phyloP scores from a whole-genome alignment of 2,113 vertebrate genomes.

The Oryzias woworae region DNA sequence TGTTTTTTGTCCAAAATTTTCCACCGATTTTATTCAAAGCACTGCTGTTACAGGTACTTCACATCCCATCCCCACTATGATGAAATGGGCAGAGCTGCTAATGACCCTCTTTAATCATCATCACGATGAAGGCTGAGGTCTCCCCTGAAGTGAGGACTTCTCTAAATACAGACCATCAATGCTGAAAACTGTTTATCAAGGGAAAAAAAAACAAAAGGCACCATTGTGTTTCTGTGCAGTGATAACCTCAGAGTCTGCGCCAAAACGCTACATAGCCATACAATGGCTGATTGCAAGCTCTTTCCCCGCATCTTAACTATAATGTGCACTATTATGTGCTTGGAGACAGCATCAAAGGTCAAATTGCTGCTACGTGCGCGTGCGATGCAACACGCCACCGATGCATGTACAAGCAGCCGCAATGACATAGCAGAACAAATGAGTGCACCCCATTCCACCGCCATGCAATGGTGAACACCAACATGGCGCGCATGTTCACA shows the following conservation, averaged over 20 bases:
- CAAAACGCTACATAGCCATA: constrained; percentile 41
- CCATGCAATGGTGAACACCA: background rate
- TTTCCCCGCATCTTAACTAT: constrained; percentile 16
- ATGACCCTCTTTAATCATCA: background rate
- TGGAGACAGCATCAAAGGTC: constrained; percentile 55
- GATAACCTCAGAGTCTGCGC: constrained; percentile 44
- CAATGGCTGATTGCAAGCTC: constrained; percentile 61
- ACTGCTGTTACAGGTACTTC: too few relatives aligned
- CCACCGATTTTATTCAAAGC: too few relatives aligned
- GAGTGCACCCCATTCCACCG: background rate
- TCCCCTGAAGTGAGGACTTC: constrained; percentile 6
- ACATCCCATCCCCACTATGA: too few relatives aligned
- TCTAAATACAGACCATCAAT: constrained; percentile 23
- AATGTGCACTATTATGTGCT: constrained; percentile 29
- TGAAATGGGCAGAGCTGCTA: background rate
- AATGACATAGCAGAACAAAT: too few relatives aligned
- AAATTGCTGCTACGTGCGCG: background rate
- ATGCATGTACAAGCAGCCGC: too few relatives aligned
- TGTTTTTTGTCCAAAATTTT: too few relatives aligned
- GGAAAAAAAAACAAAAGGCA: constrained; percentile 28
- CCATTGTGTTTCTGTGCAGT: constrained; percentile 51
- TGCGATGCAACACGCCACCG: too few relatives aligned
- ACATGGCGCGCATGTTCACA: constrained; percentile 6
- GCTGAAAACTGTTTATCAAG: constrained; percentile 35
- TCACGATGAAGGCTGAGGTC: background rate